These are phyloP conservation scores for Cirrhinus molitorella DNA, from an alignment of 2,797 vertebrate genomes.

Conservation along the genomic window DNA sequence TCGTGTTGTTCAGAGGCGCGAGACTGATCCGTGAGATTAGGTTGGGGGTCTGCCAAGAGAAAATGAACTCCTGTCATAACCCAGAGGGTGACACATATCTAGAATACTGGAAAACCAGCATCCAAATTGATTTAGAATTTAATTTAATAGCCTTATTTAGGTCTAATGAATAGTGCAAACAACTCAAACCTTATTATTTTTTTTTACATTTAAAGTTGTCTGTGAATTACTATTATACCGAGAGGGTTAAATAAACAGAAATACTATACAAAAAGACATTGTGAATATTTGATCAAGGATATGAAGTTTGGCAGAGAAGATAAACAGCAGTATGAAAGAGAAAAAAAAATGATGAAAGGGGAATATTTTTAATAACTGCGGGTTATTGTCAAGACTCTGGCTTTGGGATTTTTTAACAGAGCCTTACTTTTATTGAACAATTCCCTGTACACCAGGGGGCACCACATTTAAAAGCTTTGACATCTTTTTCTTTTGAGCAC, in stretches of 20 bases:
- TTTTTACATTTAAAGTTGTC: not conserved
- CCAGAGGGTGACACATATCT: not conserved
- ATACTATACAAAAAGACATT: not conserved
- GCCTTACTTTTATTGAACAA: not conserved
- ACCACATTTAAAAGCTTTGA: not conserved
- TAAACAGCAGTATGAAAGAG: not conserved
- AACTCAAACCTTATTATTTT: not conserved
- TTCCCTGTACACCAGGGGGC: conserved; percentile 26
- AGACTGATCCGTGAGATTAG: conserved; percentile 21
- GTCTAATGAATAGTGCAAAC: not conserved
- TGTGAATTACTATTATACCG: no score
- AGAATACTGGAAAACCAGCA: not conserved
- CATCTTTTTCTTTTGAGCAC: not conserved
- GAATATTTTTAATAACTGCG: conserved; percentile 15
- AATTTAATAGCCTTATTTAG: not conserved
- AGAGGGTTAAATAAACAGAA: not conserved
- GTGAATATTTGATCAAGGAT: conserved; percentile 7
- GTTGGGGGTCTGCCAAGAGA: conserved; percentile 3
- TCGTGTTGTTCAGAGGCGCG: not conserved
- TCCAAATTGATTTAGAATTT: not conserved
- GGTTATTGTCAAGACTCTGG: not conserved
- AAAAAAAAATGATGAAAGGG: conserved; percentile 2
- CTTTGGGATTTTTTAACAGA: not conserved
- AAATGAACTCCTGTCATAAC: conserved; percentile 14
- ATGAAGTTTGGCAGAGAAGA: not conserved